Base-by-base conservation (phyloP, 2,113 vertebrate species). In the Globicephala melas region DNA sequence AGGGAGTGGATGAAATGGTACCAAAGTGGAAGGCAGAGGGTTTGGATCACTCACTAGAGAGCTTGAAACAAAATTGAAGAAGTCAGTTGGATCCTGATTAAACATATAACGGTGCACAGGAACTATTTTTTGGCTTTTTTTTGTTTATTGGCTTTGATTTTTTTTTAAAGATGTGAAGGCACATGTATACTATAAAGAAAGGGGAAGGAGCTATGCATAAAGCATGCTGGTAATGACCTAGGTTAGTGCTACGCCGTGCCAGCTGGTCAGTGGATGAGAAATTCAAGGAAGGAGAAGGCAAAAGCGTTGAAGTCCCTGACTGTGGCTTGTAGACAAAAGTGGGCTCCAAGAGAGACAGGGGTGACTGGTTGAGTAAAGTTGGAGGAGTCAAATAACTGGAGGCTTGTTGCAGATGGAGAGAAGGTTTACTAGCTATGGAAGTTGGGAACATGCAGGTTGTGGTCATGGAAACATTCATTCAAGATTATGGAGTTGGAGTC, bases 161-260 rank as follows among this genome's bases (percentile, higher is more conserved):
- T 41, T 73, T 58, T 73, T 63, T 76, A 67, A 47, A n/a, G 60
- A 28, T 71, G 44, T 81, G 65, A 89, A 91, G 33, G 65, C 23
- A 26, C 31, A 6, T 23, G 36, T 12, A 74, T 58, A 41, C 13
- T 85, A 63, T n/a, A 68, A 58, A 89, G 36, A 65, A 91, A 89
- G 65, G 10, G 26, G 12, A 53, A 60, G 41, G 28, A 73, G 20
- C 55, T 1, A 1, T n/a, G 7, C 21, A 87, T 44, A 68, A 76
- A 94, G 70, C 14, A 41, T 3, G 33, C 31, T 28, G 7, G 41
- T 14, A 55, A 26, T 33, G 31, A 50, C 63, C 25, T 44, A 70
- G 31, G 38, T 73, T 23, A n/a, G 11, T 5, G 0, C 25, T 10
- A 1, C 0, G 0, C 18, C 0, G 8, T 15, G 21, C 50, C 2